Base-by-base conservation (phyloP, 1,140 invertebrate genomes). In the Aethina tumida region DNA sequence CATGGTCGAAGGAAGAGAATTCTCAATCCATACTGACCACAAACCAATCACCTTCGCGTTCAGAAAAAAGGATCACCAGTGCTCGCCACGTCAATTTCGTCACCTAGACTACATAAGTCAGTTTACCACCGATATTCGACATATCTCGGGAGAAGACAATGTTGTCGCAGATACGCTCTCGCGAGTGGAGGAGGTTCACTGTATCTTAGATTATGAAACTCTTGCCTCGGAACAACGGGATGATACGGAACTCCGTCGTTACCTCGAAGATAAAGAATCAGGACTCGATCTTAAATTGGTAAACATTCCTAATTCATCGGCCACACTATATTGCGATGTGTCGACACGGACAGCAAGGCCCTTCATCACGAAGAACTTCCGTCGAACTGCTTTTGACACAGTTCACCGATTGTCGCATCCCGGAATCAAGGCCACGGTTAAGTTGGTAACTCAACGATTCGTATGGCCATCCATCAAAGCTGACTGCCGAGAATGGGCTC, bases 21-120 rank as follows among this genome's bases (percentile, higher is more conserved):
- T 63, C 28, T 31, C 28, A 0, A 54, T 65, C 3, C 62, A 42
- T 26, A 66, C 60, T 0, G 61, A 67, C 26, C 63, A 67, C 25
- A 64, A 63, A 40, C 60, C 60, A 0, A 40, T 66, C 0, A 55
- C 39, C 2, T 61, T 46, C 32, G 53, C 53, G 1, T 58, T 62
- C 20, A n/a, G 34, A 2, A 50, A 60, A 41, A 53, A 52, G 16
- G 17, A 25, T 5, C 41, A 54, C 2, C 52, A 53, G 35, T 34
- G 36, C 14, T 48, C 50, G 2, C 56, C 52, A 2, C 15, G 48
- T 4, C 59, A 61, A 42, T 43, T 47, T 7, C 32, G 51, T 9
- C 40, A 61, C 10, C 35, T 65, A 5, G 41, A 53, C 12, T 61
- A 43, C 32, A 56, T 62, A 6, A 24, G 32, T 0, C 50, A 62